Base-by-base conservation (phyloP, 1,140 invertebrate species). In the Heterodera schachtii region DNA sequence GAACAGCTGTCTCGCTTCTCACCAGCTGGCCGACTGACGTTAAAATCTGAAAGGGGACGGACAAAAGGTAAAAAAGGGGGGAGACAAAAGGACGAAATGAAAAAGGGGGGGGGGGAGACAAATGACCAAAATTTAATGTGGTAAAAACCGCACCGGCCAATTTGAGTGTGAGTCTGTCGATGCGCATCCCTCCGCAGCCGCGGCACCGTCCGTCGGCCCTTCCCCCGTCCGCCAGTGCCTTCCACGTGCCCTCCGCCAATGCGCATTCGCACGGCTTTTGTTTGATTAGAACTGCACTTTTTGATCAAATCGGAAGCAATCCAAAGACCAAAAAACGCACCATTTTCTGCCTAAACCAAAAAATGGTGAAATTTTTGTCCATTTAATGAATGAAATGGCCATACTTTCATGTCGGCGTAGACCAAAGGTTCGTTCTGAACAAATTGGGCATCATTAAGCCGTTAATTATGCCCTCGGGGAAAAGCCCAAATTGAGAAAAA, bases 241-340 rank as follows among this genome's bases (percentile, higher is more conserved):
- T 82, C 81, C 82, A 83, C 41, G 64, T 83, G 41, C 67, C 75
- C 57, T 70, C 64, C 44, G 16, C 41, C 6, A 83, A 41, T 0
- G 83, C 81, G 57, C 82, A 83, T 5, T 75, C 8, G 31, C 82
- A 83, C 16, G 82, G 82, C 41, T 19, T 64, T 71, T 83, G 80
- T 71, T 83, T 83, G n/a, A 83, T 83, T 19, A 83, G 47, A 19
- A 83, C 82, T 82, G 64, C 73, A 83, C 41, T n/a, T 76, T 41
- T 66, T 78, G 4, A 19, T 57, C 13, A 49, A 21, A 19, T 21
- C 19, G 31, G 31, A 19, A 82, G 0, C 31, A 31, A 0, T 31
- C 31, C 31, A 31, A 31, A 31, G 31, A 31, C 1, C 31, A 31
- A 44, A 81, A 81, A 79, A 82, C 41, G 16, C 46, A 73, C 47